Evolutionary conservation across 2,888 invertebrate genomes (phyloP).

Genomic region (Drosophila barbarae): DNA sequence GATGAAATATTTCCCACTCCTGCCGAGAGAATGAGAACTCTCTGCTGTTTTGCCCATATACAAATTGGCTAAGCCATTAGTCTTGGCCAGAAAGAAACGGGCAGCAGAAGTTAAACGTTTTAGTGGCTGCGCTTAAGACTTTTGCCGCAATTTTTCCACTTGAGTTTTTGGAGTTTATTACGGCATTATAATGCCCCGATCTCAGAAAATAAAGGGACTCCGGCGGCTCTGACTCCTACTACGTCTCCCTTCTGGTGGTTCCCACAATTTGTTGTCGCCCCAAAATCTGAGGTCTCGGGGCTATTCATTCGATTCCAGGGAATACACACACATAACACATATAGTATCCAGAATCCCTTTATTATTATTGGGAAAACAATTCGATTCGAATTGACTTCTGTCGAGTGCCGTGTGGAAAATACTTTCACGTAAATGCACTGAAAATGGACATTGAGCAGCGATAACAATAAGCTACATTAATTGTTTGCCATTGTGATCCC

Average conservation of each 20-base stretch:
- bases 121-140: slow-evolving; percentile 71
- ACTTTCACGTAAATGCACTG: slow-evolving; percentile 60
- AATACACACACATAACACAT: slow-evolving; percentile 25
- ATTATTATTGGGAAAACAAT: slow-evolving; percentile 76
- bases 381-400: slow-evolving; percentile 77
- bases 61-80: slow-evolving; percentile 71
- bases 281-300: slow-evolving; percentile 8
- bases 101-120: slow-evolving; percentile 61
- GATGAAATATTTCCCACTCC: slow-evolving; percentile 56
- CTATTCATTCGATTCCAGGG: slow-evolving; percentile 56
- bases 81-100: slow-evolving; percentile 52
- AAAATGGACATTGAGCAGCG: slow-evolving; percentile 46
- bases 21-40: slow-evolving; percentile 6
- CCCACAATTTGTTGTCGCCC: slow-evolving; percentile 63
- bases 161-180: slow-evolving; percentile 70
- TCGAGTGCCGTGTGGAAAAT: slow-evolving; percentile 62
- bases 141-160: slow-evolving; percentile 71
- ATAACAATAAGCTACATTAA: slow-evolving; percentile 70
- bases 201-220: slow-evolving; percentile 7
- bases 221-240: not conserved
- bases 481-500: slow-evolving; percentile 66
- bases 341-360: slow-evolving; percentile 24
- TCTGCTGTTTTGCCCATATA: slow-evolving; percentile 50
- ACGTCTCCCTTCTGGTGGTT: slow-evolving; percentile 30
- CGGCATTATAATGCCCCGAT: slow-evolving; percentile 49